Evolutionary conservation across 1,140 invertebrate species (phyloP), one percentile per base, ranked within the genome.

Genomic region (Cyrtorhinus lividipennis): DNA sequence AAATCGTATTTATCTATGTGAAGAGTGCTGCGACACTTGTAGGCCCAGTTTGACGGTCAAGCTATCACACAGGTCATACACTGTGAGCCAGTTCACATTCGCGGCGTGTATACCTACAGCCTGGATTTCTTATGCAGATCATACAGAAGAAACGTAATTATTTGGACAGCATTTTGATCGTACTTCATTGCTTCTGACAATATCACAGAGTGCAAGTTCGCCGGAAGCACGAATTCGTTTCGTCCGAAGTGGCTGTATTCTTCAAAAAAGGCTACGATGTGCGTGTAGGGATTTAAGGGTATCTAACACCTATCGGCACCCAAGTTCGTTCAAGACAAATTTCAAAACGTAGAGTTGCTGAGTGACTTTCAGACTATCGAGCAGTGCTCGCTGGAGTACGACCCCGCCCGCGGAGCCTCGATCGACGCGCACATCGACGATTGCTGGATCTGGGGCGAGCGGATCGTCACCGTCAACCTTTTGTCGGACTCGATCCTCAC

Each of bases 401-500:
- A 86, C 63, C 83, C 87, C 3, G 74, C 78, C 68, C 83, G 88
- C 70, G 94, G 93, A 5, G 88, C 95, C 5, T 90, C 88, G 0
- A 99, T 99, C 69, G 95, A 98, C 76, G 90, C 94, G 0, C 96
- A 99, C 73, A 88, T 98, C 67, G 96, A 99, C 76, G 95, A 99
- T 71, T 93, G 90, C 72, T 99, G 96, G 96, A 83, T 99, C 45
- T 99, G 96, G 96, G 96, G 96, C 24, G 93, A 98, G 75, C 81
- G 95, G 65, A 88, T 99, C 24, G 85, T 98, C 1, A 98, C 92
- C 1, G 80, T 98, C 0, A 97, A 95, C 73, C 79, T 95, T 63
- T 71, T 89, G 15, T 83, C 86, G 5, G 83, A 92, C 73, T 86
- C 91, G 0, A 78, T 86, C 18, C 78, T 98, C n/a, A 94, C 89